Base-by-base conservation (phyloP, 1,140 invertebrate genomes). In the Musca domestica region DNA sequence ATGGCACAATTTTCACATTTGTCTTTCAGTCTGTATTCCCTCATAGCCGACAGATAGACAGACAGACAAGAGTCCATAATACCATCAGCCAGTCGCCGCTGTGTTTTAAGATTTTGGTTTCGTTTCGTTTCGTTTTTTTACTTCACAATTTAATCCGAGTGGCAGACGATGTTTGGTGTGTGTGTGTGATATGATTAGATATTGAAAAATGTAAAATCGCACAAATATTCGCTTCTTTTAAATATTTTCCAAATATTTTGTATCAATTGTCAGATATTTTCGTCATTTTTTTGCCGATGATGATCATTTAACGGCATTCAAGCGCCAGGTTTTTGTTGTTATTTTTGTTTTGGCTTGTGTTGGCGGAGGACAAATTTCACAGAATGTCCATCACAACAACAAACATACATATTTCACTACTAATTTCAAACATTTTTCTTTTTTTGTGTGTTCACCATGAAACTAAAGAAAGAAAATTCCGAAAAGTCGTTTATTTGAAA, bases 161-260 rank as follows among this genome's bases (percentile, higher is more conserved):
- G n/a, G n/a, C n/a, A n/a, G n/a, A n/a, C n/a, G n/a, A n/a, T 17
- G 19, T 34, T n/a, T 48, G 25, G 9, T 64, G 22, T 23, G 15
- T 23, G 14, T 48, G 63, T 49, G 14, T 0, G 14, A 41, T 41
- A 12, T 41, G 34, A 41, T 41, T 2, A 41, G 34, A 5, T 41
- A 41, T 41, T 41, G 34, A 41, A 41, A 41, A 41, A 41, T 41
- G 34, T 41, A 41, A 41, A 41, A 41, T 41, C 34, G 34, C 34
- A 41, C 65, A 66, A 51, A 30, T 47, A 51, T 41, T 14, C 14
- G 14, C 22, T 58, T 58, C n/a, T 58, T 58, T 27, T 4, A 4
- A 64, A 64, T 10, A 63, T n/a, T 64, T 64, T 64, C 47, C 51
- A 61, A 61, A 61, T 61, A 61, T 61, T 61, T 61, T 61, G 56